Conservation (phyloP, 2,888 invertebrate genomes). For the Eupithecia vulgata region DNA sequence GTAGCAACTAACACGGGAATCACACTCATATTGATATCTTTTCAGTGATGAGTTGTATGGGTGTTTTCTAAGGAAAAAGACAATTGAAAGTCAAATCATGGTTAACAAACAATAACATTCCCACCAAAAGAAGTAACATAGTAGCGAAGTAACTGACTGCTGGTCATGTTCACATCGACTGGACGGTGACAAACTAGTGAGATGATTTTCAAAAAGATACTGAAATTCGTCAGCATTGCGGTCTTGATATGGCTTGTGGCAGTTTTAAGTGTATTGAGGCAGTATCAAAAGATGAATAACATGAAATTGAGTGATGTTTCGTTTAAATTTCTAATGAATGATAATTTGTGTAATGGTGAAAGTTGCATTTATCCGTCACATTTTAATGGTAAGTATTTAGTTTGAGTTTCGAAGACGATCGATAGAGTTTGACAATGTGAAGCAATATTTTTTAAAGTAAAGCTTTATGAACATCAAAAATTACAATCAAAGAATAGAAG, state of each 20-base stretch:
- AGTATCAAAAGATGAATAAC: slow-evolving; percentile 44
- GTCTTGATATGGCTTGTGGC: slow-evolving; percentile 58
- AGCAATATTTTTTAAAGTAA: too few species aligned
- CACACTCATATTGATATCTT: background rate
- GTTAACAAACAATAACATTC: slow-evolving; percentile 15
- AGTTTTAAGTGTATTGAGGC: slow-evolving; percentile 51
- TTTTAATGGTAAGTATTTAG: slow-evolving; percentile 4
- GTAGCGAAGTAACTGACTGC: background rate
- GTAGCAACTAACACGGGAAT: background rate
- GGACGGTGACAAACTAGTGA: background rate
- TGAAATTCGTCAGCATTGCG: slow-evolving; percentile 48
- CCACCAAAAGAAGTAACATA: background rate
- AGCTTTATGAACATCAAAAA: too few species aligned
- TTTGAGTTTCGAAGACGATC: background rate
- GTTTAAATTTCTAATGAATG: slow-evolving; percentile 4
- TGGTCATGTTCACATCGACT: background rate
- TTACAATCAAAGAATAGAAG: too few species aligned
- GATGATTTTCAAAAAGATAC: slow-evolving; percentile 40
- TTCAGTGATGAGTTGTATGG: background rate
- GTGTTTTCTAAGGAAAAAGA: background rate
- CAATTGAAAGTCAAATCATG: slow-evolving; percentile 5
- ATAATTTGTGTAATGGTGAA: background rate
- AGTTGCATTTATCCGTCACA: background rate
- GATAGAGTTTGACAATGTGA: too few species aligned
- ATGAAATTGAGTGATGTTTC: slow-evolving; percentile 30